Conservation (phyloP, 2,113 vertebrate genomes). For the Anser cygnoides region DNA sequence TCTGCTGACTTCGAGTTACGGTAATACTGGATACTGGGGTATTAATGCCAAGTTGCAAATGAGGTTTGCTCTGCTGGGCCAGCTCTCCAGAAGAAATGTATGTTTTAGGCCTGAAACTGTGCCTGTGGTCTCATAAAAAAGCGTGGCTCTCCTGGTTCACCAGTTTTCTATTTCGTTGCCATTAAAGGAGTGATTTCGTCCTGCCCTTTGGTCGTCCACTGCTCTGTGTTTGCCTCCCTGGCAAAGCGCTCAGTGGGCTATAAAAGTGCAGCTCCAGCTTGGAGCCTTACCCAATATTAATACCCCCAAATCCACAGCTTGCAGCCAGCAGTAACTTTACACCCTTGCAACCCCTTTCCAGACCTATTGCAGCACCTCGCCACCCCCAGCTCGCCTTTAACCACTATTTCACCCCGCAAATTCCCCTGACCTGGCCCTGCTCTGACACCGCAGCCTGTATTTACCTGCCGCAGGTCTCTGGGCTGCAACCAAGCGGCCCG, state of each 20-base stretch:
- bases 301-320: fast-evolving
- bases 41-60: slow-evolving; percentile 29
- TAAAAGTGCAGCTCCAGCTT: not conserved
- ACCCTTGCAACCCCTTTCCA: not conserved
- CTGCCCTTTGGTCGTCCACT: not conserved
- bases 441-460: fast-evolving
- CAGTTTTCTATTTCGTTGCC: not conserved
- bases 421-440: not conserved
- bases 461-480: fast-evolving
- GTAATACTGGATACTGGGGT: not conserved
- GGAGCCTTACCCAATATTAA: not conserved
- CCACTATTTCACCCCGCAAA: fast-evolving
- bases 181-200: not conserved
- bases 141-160: not conserved
- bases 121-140: slow-evolving; percentile 11
- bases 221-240: not conserved
- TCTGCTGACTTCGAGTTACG: slow-evolving; percentile 4
- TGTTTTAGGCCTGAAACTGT: not conserved
- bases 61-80: not conserved
- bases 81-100: not conserved
- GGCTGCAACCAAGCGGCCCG: not conserved
- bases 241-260: not conserved
- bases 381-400: fast-evolving
- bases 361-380: not conserved
- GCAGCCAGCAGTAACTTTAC: not conserved